Base-by-base conservation (phyloP, 2,888 invertebrate species). In the Melipona beecheii region DNA sequence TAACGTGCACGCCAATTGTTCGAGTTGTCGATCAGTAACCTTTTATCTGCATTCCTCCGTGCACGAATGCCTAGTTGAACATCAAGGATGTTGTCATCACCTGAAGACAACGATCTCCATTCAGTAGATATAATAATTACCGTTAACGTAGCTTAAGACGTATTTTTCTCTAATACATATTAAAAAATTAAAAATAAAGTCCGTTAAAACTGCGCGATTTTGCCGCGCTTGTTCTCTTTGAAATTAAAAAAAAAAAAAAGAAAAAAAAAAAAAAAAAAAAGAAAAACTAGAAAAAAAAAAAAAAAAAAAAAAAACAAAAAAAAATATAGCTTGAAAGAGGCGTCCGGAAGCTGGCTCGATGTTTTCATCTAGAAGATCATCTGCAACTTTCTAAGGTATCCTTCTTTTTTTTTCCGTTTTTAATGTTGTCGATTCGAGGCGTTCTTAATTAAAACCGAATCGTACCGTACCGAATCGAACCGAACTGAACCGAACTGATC, bases 281-380 rank as follows among this genome's bases (percentile, higher is more conserved):
- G 6, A 62, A 36, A 9, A 4, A 11, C 2, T 19, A 36, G 1
- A 27, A 43, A 31, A 5, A 19, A 50, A 27, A 4, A 17, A 3
- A 43, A 19, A 4, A 11, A 1, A 24, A 19, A 9, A 31, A 11
- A 11, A 24, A 27, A 27, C 5, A 21, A 21, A 52, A 6, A 6
- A 52, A 52, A 6, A 0, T 24, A 36, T 5, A n/a, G 43, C 17
- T 0, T 27, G 19, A 69, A 9, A 31, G 19, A n/a, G 15, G n/a
- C 2, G 17, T 52, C 15, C 21, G n/a, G 74, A 64, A 75, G 64
- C 27, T 70, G 81, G 64, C 78, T 83, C 86, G 75, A 81, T 77
- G 69, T 84, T 81, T 24, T 75, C 81, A 64, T 76, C 88, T 76
- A 70, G 89, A 88, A 88, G 88, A 88, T 89, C 68, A 24, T 64